Base-by-base conservation (phyloP, 2,797 vertebrate species). In the Meriones psammophilus region DNA sequence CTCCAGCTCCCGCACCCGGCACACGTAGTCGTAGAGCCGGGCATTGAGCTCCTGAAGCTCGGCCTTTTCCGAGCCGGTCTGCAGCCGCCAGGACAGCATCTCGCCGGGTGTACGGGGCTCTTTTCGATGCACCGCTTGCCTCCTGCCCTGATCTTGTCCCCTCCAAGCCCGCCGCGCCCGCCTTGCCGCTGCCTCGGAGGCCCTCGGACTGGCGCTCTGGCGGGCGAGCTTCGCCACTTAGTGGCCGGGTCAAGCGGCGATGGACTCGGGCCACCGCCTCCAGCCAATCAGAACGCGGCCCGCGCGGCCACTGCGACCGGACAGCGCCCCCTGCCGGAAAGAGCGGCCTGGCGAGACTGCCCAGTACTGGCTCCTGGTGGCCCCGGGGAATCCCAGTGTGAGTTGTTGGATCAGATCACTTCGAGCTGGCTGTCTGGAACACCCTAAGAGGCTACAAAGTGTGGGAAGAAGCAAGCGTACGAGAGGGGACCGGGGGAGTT, bases 41-140 rank as follows among this genome's bases (percentile, higher is more conserved):
- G 98, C 97, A 98, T 99, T 99, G 92, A 99, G 99, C 97, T 99
- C 99, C 97, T 98, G 99, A 83, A 99, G 98, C 95, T 99, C 99
- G 68, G 98, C 98, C 96, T 99, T 99, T 95, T 99, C 99, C 95
- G 98, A 95, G 89, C 99, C 99, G 98, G 97, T 99, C 98, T 98
- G 98, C 69, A 97, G 97, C 97, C 97, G 80, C 93, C 96, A 97
- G 92, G 99, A 98, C 98, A 99, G 98, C 99, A 99, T 99, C 12
- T 96, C 98, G 92, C 76, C 54, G 76, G 50, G 39, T 68, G 71
- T 39, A 73, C 46, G 69, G 71, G 71, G 14, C 36, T 66, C 71
- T 78, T 10, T 46, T 64, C 77, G 66, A 89, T 88, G 28, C 26
- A 54, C 89, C 18, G 76, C 8, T 22, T 22, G 79, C 88, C 89